Conservation (phyloP, 2,113 vertebrate species). For the Mustelus asterias region DNA sequence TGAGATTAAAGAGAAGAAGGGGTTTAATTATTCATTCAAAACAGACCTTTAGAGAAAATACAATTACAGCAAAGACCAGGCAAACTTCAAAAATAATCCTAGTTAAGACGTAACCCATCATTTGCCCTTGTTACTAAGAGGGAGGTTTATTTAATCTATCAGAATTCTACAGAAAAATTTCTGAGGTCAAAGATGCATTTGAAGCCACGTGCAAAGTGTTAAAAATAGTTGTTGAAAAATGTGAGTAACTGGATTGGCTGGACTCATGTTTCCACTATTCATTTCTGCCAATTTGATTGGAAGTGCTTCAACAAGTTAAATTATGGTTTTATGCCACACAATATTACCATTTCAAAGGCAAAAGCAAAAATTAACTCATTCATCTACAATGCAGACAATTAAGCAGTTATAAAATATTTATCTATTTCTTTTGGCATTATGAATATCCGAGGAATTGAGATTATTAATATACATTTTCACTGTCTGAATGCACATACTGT, state of each 20-base stretch:
- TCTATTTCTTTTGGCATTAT: not conserved
- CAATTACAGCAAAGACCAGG: not conserved
- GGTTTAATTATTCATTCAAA: slow-evolving; percentile 26
- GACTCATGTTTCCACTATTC: not conserved
- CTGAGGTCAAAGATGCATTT: not conserved
- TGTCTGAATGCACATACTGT: not conserved
- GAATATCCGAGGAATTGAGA: not conserved
- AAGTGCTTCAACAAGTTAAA: not conserved
- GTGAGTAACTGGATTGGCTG: not conserved
- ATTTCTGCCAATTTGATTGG: not conserved
- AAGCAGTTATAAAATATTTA: not conserved
- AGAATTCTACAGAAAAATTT: not conserved
- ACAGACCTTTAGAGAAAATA: not conserved
- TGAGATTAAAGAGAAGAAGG: slow-evolving; percentile 19
- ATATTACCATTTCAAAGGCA: not conserved
- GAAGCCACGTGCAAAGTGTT: not conserved
- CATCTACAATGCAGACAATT: not conserved
- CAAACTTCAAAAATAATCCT: not conserved
- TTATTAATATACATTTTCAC: not conserved
- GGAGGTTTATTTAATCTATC: not conserved
- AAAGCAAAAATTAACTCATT: not conserved
- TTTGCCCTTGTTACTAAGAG: not conserved
- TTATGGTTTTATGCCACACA: not conserved
- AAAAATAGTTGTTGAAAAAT: not conserved
- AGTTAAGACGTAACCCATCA: not conserved